Evolutionary conservation across 2,888 invertebrate genomes (phyloP).

Genomic region (Rhabditoides inermis): DNA sequence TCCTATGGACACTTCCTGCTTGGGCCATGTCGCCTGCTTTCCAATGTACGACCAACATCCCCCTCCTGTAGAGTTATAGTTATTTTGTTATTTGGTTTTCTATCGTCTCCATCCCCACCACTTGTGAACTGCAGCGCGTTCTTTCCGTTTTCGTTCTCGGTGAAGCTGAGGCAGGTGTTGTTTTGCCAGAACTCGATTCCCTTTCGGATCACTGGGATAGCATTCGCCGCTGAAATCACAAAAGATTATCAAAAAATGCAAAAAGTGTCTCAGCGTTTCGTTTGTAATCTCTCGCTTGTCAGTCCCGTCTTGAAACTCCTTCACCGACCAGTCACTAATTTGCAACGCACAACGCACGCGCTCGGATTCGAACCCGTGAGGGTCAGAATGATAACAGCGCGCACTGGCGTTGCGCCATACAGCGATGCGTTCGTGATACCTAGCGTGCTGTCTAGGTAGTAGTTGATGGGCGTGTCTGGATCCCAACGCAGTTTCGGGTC

Average conservation of each 20-base stretch:
- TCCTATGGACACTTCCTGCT: conserved; percentile 23
- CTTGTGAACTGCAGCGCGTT: no score
- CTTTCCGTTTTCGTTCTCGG: no score
- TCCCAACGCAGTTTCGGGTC: no score
- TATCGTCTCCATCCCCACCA: not conserved
- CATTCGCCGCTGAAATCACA: no score
- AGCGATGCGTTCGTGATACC: no score
- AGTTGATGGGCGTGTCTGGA: no score
- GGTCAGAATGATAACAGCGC: no score
- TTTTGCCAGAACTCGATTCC: conserved; percentile 22
- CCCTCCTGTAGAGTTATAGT: conserved; percentile 4
- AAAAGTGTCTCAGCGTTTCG: conserved; percentile 15
- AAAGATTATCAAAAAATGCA: not conserved
- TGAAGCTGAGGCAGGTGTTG: conserved; percentile 18
- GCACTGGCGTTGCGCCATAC: no score
- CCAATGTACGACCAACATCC: conserved; percentile 31
- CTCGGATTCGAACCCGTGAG: no score
- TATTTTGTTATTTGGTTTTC: not conserved
- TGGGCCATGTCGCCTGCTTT: conserved; percentile 11
- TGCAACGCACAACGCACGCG: no score
- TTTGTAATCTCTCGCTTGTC: conserved; percentile 20
- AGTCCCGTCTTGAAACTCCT: conserved; percentile 24
- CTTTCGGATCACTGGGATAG: conserved; percentile 15
- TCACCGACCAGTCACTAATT: conserved; percentile 13
- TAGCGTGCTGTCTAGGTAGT: no score